Percentiles rank a stretch among this genome's conserved stretches.
Evolutionary conservation across 2,113 vertebrate genomes (phyloP).

Genomic region (Aleadryas rufinucha): DNA sequence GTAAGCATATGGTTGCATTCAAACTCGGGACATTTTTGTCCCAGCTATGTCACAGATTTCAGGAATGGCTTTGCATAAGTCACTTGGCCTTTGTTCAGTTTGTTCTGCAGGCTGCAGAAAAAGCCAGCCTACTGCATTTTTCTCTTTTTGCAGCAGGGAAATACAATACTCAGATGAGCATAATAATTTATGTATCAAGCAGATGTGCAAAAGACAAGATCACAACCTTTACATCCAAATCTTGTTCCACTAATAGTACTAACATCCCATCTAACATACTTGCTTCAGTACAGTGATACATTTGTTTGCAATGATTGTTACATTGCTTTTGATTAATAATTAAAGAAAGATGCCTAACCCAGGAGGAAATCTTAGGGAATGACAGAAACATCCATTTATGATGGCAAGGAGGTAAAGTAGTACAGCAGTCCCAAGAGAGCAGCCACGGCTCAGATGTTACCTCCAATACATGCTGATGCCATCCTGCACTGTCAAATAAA

Average conservation of each 20-base stretch:
- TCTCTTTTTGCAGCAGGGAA: conserved; percentile 31
- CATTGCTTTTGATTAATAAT: conserved; percentile 71
- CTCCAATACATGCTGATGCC: conserved; percentile 81
- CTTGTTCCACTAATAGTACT: not conserved
- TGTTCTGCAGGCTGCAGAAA: not conserved
- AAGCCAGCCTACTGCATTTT: not conserved
- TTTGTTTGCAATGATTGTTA: conserved; percentile 64
- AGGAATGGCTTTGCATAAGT: conserved; percentile 17
- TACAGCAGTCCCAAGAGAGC: conserved; percentile 71
- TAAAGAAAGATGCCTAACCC: conserved; percentile 61
- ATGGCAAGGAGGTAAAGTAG: conserved; percentile 63
- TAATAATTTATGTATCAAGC: conserved; percentile 57
- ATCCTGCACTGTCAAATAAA: conserved; percentile 78
- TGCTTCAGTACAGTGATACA: conserved; percentile 28
- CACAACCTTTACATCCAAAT: not conserved
- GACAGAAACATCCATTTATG: conserved; percentile 67
- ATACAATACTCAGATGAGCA: not conserved
- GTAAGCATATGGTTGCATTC: conserved; percentile 14
- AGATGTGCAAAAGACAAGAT: conserved; percentile 54
- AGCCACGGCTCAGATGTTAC: conserved; percentile 69
- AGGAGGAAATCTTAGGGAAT: conserved; percentile 35
- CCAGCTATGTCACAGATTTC: conserved; percentile 29
- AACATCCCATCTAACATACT: conserved; percentile 3
- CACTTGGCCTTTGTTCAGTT: conserved; percentile 32
- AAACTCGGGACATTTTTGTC: not conserved